Conservation (phyloP, 2,113 vertebrate genomes). For the Pseudorhombus dupliciocellatus region DNA sequence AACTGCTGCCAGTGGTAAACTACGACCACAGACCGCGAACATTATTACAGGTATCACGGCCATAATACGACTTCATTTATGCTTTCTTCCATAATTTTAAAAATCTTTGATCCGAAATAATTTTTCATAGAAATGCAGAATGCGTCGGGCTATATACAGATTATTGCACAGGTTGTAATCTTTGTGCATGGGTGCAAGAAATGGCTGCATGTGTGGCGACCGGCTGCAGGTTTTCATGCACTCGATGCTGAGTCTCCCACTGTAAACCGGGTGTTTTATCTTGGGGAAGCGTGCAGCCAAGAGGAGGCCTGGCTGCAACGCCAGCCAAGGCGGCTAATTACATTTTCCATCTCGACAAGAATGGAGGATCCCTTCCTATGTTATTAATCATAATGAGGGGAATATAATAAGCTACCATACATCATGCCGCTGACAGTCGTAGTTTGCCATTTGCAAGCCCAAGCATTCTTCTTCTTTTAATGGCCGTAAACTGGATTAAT, state of each 20-base stretch:
- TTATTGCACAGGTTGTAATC: background rate
- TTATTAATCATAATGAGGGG: constrained; percentile 85
- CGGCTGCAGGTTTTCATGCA: constrained; percentile 25
- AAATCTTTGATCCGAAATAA: background rate
- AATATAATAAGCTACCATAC: constrained; percentile 79
- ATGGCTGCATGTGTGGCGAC: constrained; percentile 12
- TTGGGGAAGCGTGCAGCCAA: constrained; percentile 55
- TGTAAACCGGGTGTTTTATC: constrained; percentile 66
- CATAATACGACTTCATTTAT: background rate
- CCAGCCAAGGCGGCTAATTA: constrained; percentile 78
- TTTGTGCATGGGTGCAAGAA: background rate
- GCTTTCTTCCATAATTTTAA: too few species aligned
- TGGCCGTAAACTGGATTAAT: constrained; percentile 78
- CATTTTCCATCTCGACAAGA: constrained; percentile 80
- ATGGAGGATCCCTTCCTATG: constrained; percentile 77
- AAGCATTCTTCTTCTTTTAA: constrained; percentile 78
- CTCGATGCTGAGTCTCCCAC: constrained; percentile 23
- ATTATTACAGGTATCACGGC: background rate
- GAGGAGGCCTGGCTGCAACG: constrained; percentile 66
- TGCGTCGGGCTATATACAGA: background rate
- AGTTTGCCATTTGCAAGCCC: constrained; percentile 78
- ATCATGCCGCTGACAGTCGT: constrained; percentile 77
- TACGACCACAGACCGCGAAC: background rate
- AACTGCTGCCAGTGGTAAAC: background rate
- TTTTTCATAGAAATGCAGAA: background rate